These are phyloP conservation scores for Pocota personata DNA, from an alignment of 2,888 invertebrate species.

Conservation along the genomic window DNA sequence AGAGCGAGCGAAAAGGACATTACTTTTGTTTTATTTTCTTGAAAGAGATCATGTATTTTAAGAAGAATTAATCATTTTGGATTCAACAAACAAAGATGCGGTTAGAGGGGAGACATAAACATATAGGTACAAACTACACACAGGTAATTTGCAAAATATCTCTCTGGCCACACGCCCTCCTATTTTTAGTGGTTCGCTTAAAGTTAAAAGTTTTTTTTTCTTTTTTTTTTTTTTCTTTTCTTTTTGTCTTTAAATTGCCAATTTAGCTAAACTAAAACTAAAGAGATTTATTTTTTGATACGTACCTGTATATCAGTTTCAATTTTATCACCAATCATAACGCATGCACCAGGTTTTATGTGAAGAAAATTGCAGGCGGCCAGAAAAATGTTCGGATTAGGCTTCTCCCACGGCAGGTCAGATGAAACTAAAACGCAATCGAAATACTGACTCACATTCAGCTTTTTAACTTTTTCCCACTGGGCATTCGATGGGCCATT, in stretches of 20 bases:
- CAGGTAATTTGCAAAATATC: constrained; percentile 30
- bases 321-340: constrained; percentile 94
- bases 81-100: constrained; percentile 5
- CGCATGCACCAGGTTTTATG: constrained; percentile 89
- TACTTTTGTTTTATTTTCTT: background rate
- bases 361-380: constrained; percentile 90
- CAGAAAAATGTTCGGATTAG: constrained; percentile 91
- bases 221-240: constrained; percentile 42
- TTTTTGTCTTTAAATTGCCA: constrained; percentile 18
- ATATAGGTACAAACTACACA: constrained; percentile 22
- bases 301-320: constrained; percentile 92
- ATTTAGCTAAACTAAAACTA: constrained; percentile 35
- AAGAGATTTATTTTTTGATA: constrained; percentile 44
- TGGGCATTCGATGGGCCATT: constrained; percentile 94
- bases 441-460: constrained; percentile 89
- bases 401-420: constrained; percentile 94
- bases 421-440: constrained; percentile 92
- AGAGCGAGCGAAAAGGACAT: background rate
- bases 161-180: constrained; percentile 42
- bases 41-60: constrained; percentile 2
- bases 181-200: constrained; percentile 56
- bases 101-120: constrained; percentile 22
- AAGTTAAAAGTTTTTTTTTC: constrained; percentile 29
- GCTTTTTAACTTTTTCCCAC: constrained; percentile 92
- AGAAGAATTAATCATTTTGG: constrained; percentile 1